A percentile compares a stretch with the other conserved stretches of the same genome.
Conservation (phyloP, 2,888 invertebrate genomes). For the Tipula vernalis region DNA sequence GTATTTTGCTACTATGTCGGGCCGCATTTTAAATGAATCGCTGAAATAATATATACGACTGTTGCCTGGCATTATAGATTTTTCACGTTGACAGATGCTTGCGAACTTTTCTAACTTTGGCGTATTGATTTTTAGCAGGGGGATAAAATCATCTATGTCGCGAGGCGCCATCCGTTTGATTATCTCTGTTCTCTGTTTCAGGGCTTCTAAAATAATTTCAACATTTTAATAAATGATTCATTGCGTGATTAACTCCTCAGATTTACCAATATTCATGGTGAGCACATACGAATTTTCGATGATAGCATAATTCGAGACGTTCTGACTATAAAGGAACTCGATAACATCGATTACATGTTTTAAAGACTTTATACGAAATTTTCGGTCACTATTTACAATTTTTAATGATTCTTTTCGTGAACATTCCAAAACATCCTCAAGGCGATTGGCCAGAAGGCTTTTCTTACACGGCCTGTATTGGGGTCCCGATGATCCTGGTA, state of each 20-base stretch:
- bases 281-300: neutral
- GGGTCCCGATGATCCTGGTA: neutral
- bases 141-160: conserved; percentile 39
- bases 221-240: neutral
- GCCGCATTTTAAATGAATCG: conserved; percentile 36
- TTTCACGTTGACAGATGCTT: conserved; percentile 30
- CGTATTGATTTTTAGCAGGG: conserved; percentile 38
- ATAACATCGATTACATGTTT: neutral
- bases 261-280: neutral
- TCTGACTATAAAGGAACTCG: neutral
- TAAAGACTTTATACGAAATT: neutral
- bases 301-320: neutral
- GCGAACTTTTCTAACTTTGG: conserved; percentile 25
- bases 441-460: neutral
- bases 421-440: neutral
- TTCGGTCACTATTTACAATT: neutral
- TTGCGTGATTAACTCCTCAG: neutral
- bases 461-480: neutral
- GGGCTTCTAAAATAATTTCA: neutral
- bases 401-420: neutral
- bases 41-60: conserved; percentile 48
- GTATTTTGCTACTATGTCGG: conserved; percentile 36
- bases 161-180: conserved; percentile 26
- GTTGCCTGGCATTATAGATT: conserved; percentile 30
- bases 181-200: neutral